phyloP scores from a whole-genome alignment of 2,888 invertebrate genomes.

The Galeruca laticollis region DNA sequence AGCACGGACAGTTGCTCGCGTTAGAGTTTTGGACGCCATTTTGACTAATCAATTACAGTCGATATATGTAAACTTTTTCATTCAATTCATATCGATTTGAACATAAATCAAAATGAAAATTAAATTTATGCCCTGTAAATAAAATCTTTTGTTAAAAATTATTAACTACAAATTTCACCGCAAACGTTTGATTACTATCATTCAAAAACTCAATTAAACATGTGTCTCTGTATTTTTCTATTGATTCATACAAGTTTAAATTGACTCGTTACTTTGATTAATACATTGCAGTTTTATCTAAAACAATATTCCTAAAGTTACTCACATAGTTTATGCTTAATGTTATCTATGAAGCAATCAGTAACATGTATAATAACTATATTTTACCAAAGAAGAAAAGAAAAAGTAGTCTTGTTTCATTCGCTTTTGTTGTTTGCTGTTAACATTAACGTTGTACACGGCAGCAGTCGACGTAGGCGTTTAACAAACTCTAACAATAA shows the following conservation, averaged over 20 bases:
- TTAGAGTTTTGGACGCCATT: no score
- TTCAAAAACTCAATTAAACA: no score
- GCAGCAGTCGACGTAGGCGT: constrained; percentile 40
- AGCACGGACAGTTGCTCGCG: no score
- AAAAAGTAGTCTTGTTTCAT: constrained; percentile 7
- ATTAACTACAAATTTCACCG: no score
- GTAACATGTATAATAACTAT: not conserved
- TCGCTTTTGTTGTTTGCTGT: constrained; percentile 19
- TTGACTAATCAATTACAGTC: no score
- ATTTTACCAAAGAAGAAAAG: not conserved
- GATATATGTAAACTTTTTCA: no score
- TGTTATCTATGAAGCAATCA: not conserved
- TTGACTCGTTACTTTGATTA: not conserved
- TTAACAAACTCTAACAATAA: constrained; percentile 31
- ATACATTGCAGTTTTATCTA: not conserved
- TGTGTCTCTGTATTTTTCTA: no score
- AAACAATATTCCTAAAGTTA: constrained; percentile 4
- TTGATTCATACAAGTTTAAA: not conserved
- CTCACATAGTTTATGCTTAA: not conserved
- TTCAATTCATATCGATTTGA: no score
- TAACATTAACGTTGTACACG: constrained; percentile 25
- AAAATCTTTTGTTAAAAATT: no score
- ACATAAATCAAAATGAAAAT: no score
- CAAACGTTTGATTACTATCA: no score
- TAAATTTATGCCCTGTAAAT: no score